A percentile compares a stretch with the other conserved stretches of the same genome.
These are phyloP conservation scores for Pinna nobilis DNA, from an alignment of 1,140 invertebrate species.

Conservation along the genomic window DNA sequence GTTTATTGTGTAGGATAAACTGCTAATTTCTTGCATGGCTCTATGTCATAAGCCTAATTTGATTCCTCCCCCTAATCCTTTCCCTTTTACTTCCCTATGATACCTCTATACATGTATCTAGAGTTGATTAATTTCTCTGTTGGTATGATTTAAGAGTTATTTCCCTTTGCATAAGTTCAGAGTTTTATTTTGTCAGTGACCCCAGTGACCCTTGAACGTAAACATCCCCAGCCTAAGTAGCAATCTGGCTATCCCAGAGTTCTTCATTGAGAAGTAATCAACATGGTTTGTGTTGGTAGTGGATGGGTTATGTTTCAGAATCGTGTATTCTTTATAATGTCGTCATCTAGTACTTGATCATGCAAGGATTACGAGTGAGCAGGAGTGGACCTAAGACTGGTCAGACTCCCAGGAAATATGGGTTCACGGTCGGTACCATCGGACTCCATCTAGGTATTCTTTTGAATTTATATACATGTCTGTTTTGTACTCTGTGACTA, in stretches of 20 bases:
- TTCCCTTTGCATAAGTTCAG: conserved; percentile 11
- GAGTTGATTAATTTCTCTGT: conserved; percentile 13
- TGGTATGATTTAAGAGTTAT: conserved; percentile 9
- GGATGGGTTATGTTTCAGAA: conserved; percentile 2
- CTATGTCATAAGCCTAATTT: too few species aligned
- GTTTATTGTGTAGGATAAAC: too few species aligned
- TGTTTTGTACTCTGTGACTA: background rate
- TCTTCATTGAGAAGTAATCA: conserved; percentile 3
- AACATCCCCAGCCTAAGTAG: conserved; percentile 4
- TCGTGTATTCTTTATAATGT: conserved; percentile 7
- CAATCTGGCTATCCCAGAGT: conserved; percentile 4
- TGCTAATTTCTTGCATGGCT: too few species aligned
- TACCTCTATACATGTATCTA: conserved; percentile 5
- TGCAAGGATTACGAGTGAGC: conserved; percentile 19
- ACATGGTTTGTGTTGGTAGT: conserved; percentile 4
- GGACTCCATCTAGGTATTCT: conserved; percentile 8
- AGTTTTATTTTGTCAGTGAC: conserved; percentile 4
- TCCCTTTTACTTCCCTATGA: background rate
- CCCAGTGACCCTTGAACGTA: conserved; percentile 16
- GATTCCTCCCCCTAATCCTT: conserved; percentile 4
- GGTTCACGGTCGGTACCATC: conserved; percentile 14
- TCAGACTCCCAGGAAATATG: conserved; percentile 11
- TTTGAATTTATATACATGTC: background rate
- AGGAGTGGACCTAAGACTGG: conserved; percentile 5
- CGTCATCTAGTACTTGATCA: background rate